These are phyloP conservation scores for Neuroterus valhalla DNA, from an alignment of 1,140 invertebrate genomes.

Conservation along the genomic window DNA sequence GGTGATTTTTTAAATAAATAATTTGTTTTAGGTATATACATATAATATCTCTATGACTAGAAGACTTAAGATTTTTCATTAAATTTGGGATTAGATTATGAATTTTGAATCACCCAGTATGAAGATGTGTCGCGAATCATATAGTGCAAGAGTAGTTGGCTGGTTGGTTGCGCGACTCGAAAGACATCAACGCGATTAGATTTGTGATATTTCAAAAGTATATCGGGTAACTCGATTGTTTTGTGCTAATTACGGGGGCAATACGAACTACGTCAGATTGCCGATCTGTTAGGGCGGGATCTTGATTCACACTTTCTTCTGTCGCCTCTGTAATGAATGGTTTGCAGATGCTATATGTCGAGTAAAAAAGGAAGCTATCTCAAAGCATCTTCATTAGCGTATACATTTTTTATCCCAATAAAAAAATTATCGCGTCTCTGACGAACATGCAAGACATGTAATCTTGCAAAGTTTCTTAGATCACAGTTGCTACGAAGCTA, in stretches of 20 bases:
- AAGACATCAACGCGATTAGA: constrained; percentile 52
- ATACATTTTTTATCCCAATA: neutral
- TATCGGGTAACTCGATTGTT: constrained; percentile 44
- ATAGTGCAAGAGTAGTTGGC: neutral
- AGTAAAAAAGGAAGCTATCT: constrained; percentile 5
- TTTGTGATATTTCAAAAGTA: constrained; percentile 48
- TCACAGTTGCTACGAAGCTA: neutral
- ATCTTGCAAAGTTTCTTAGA: neutral
- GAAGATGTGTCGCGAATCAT: neutral
- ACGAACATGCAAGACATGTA: neutral
- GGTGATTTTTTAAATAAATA: no score
- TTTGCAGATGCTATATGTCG: neutral
- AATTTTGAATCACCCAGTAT: constrained; percentile 3
- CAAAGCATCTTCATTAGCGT: neutral
- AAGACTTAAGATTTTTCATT: constrained; percentile 30
- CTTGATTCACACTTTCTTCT: constrained; percentile 23
- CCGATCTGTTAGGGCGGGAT: constrained; percentile 40
- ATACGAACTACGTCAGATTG: constrained; percentile 38
- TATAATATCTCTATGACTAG: no score
- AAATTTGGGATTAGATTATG: constrained; percentile 1
- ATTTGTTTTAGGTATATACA: no score
- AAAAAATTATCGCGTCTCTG: constrained; percentile 4
- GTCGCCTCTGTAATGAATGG: constrained; percentile 42
- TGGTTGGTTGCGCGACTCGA: constrained; percentile 34
- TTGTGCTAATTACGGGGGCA: constrained; percentile 48